Base-by-base conservation (phyloP, 2,113 vertebrate genomes). In the Zapus hudsonius region DNA sequence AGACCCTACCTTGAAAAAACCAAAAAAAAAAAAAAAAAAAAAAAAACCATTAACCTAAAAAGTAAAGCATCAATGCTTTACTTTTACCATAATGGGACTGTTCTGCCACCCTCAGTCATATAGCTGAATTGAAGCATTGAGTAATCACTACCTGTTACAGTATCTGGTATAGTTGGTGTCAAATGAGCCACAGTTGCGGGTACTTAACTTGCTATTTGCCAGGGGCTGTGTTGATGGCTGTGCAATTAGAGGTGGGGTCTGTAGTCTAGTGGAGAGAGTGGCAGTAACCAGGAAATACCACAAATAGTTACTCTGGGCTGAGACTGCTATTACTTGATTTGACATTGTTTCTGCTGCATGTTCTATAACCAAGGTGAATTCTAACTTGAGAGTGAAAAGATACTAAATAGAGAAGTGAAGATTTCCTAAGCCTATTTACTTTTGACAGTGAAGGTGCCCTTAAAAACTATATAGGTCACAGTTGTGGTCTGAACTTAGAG, bases 331-430 rank as follows among this genome's bases (percentile, higher is more conserved):
- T 84, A 64, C 52, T 52, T 20, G n/a, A 38, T 52, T 72, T 76
- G 33, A 33, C 63, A 38, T 47, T 73, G 29, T 20, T 40, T 76
- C 27, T 91, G 75, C 36, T 74, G 61, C 66, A 44, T 79, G 87
- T 90, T 89, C 31, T 25, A 74, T 72, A 75, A 80, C 86, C 72
- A 84, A 82, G 57, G 64, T 87, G 57, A 88, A 79, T 86, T 92
- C 42, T 91, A 38, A 31, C 31, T 88, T 70, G 55, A 76, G 47
- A 82, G 74, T 59, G 11, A 31, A 19, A 66, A 55, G 25, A 25
- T 47, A n/a, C 22, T 59, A 70, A 78, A 22, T 67, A 2, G 5
- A 38, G 22, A 33, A 29, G 13, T 36, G 52, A 61, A 20, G n/a
- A 36, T 66, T 90, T 87, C 73, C 27, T 12, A 44, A 73, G 61